Conservation (phyloP, 2,113 vertebrate genomes). For the Poeciliopsis prolifica region DNA sequence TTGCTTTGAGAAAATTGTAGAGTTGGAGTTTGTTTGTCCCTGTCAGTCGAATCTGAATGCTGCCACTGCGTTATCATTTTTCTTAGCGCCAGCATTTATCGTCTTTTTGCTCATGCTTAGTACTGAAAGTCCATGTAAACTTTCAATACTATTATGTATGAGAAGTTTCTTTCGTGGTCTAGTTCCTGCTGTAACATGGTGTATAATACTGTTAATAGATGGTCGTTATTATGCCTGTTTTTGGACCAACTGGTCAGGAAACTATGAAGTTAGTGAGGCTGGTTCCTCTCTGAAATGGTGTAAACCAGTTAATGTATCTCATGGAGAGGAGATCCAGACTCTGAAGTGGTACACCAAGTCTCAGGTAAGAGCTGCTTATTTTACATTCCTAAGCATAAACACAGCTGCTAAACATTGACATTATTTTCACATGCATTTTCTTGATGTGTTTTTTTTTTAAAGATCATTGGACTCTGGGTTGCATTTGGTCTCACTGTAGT, state of each 20-base stretch:
- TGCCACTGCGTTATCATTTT: neutral
- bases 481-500: too few relatives aligned
- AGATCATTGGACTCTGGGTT: too few relatives aligned
- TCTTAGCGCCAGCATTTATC: neutral
- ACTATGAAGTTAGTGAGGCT: neutral
- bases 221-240: neutral
- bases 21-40: neutral
- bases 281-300: neutral
- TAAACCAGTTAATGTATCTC: too few relatives aligned
- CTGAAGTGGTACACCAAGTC: too few relatives aligned
- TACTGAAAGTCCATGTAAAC: neutral
- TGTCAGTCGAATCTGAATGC: neutral
- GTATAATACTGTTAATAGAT: neutral
- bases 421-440: too few relatives aligned
- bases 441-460: too few relatives aligned
- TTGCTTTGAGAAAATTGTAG: neutral
- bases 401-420: too few relatives aligned
- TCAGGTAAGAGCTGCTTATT: too few relatives aligned
- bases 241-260: neutral
- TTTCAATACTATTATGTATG: too few relatives aligned
- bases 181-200: neutral
- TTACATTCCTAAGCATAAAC: too few relatives aligned
- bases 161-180: too few relatives aligned
- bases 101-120: neutral
- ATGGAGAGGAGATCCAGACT: too few relatives aligned